Evolutionary conservation across 2,797 vertebrate species (phyloP), one percentile per base, ranked within the genome.

Genomic region (Helostoma temminkii): DNA sequence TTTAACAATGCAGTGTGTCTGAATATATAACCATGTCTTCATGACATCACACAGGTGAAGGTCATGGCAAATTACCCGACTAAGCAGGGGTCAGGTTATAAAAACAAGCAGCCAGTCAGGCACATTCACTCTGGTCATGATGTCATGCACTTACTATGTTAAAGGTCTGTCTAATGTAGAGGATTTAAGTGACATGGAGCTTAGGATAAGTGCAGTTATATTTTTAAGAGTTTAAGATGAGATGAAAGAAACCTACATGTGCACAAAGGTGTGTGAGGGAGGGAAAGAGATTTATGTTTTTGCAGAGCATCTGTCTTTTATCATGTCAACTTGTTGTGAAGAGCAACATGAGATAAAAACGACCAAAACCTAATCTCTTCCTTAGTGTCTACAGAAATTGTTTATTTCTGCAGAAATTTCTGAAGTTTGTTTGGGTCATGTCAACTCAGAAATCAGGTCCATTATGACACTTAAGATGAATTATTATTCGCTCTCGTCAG

Each of bases 51-150:
- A 45, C 21, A 15, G 43, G 42, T 0, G 52, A 65, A 76, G 66
- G 74, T 77, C 74, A 68, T 22, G 41, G 71, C 34, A 15, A 67
- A 45, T 71, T 69, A 80, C 67, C 75, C 39, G 24, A 3, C 42
- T 22, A 50, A 57, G 54, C 50, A 47, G 24, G 24, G 77, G 77
- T 79, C 78, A 82, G 5, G 53, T 37, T 68, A 46, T 49, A 62
- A 67, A 78, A 89, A 81, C 81, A 89, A 52, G 39, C 34, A 22
- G 28, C 79, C 74, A 74, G 45, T 82, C 37, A 19, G 26, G 39
- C 36, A 56, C 48, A 42, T 32, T 36, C 7, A 16, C 5, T n/a
- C n/a, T 6, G 30, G 41, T 24, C 58, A 69, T 84, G 81, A 85
- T 71, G 76, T 89, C 81, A 89, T 73, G 24, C 28, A 47, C 54